Evolutionary conservation across 1,140 invertebrate genomes (phyloP).

Genomic region (Stenopsyche tienmushanensis): DNA sequence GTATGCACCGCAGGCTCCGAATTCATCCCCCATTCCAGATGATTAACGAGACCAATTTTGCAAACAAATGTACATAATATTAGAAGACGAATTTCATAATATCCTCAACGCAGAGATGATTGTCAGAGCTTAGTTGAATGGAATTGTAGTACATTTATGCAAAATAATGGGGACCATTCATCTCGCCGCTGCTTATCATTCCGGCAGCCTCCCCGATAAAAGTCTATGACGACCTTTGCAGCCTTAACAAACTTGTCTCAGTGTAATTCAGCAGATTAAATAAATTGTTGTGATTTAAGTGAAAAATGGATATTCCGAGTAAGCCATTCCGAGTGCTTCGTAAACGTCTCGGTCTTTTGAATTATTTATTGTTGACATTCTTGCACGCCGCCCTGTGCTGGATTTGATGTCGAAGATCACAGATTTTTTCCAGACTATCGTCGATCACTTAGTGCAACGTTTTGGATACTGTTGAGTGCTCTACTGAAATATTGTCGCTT

Average conservation of each 20-base stretch:
- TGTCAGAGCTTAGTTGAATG: neutral
- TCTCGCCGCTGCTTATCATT: neutral
- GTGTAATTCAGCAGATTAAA: conserved; percentile 28
- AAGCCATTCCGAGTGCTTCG: conserved; percentile 21
- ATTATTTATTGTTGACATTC: conserved; percentile 3
- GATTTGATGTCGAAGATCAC: no score
- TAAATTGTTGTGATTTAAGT: conserved; percentile 35
- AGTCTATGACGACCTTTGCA: conserved; percentile 12
- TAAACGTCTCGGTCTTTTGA: conserved; percentile 10
- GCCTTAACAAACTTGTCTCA: conserved; percentile 29
- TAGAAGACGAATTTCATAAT: no score
- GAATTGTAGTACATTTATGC: neutral
- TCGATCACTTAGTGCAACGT: neutral
- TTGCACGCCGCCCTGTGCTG: no score
- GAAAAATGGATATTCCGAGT: conserved; percentile 24
- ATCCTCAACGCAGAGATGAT: no score
- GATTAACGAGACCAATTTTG: no score
- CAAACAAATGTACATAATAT: no score
- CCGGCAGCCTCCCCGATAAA: conserved; percentile 7
- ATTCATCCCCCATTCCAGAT: no score
- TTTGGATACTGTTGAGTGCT: neutral
- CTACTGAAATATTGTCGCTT: no score
- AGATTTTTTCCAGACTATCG: no score
- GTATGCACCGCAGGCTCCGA: no score
- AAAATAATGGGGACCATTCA: neutral